Evolutionary conservation across 2,113 vertebrate genomes (phyloP).

Genomic region (Lasiurus cinereus): DNA sequence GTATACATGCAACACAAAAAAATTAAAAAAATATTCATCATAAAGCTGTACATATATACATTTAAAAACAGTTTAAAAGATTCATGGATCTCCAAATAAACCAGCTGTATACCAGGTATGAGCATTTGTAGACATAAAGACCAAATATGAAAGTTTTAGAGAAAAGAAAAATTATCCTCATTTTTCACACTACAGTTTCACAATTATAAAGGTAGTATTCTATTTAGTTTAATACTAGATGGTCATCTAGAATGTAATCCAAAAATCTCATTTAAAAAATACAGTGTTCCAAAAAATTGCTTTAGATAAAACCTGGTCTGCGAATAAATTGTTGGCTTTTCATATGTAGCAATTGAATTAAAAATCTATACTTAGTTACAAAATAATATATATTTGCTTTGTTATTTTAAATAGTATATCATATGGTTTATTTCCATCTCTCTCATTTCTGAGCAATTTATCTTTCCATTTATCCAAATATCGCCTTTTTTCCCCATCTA

Average conservation of each 20-base stretch:
- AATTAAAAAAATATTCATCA: too few species aligned
- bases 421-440: background rate
- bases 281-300: background rate
- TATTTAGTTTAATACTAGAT: background rate
- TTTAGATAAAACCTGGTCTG: background rate
- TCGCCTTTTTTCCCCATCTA: background rate
- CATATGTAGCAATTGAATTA: background rate
- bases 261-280: background rate
- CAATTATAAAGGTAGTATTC: background rate
- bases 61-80: too few species aligned
- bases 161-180: background rate
- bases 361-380: background rate
- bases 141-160: background rate
- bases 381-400: background rate
- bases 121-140: background rate
- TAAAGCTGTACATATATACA: too few species aligned
- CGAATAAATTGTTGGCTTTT: slow-evolving; percentile 17
- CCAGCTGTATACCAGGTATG: background rate
- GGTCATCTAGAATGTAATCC: background rate
- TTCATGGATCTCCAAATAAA: background rate
- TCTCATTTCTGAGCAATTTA: background rate
- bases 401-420: background rate
- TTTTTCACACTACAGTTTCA: background rate
- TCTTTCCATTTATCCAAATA: background rate
- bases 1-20: too few species aligned